Conservation (phyloP, 1,140 invertebrate species). For the Stegodyphus dumicola region DNA sequence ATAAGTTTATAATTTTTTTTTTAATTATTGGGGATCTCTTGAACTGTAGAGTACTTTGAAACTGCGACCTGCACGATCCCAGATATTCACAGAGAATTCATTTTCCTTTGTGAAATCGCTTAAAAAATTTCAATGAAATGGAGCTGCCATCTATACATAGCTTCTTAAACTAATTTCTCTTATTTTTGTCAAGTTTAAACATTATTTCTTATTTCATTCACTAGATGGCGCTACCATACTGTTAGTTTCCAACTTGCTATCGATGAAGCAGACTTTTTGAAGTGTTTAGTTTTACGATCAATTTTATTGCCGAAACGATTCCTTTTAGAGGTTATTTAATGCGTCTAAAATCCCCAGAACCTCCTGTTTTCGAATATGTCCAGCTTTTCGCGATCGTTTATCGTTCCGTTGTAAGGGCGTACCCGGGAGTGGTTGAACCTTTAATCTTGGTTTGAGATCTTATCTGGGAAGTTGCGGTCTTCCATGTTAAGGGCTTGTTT, state of each 20-base stretch:
- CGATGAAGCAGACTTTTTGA: no score
- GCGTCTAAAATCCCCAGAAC: not conserved
- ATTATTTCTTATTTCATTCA: not conserved
- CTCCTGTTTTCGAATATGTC: not conserved
- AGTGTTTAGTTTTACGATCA: not conserved
- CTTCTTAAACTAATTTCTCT: no score
- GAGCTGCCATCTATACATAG: no score
- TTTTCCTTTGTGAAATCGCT: no score
- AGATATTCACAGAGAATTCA: no score
- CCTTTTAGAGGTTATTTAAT: not conserved
- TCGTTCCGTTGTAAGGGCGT: not conserved
- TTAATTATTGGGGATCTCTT: no score
- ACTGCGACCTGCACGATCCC: no score
- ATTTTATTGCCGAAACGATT: not conserved
- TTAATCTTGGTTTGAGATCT: not conserved
- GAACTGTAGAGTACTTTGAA: no score
- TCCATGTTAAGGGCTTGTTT: not conserved
- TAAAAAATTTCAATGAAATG: no score
- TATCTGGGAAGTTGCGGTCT: not conserved
- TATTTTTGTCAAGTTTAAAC: not conserved
- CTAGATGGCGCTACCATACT: not conserved
- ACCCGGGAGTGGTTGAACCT: not conserved
- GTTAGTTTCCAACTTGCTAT: not conserved
- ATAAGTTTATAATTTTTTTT: no score
- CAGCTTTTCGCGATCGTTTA: conserved; percentile 2